phyloP scores from a whole-genome alignment of 1,140 invertebrate species.

The Cheumatopsyche charites region DNA sequence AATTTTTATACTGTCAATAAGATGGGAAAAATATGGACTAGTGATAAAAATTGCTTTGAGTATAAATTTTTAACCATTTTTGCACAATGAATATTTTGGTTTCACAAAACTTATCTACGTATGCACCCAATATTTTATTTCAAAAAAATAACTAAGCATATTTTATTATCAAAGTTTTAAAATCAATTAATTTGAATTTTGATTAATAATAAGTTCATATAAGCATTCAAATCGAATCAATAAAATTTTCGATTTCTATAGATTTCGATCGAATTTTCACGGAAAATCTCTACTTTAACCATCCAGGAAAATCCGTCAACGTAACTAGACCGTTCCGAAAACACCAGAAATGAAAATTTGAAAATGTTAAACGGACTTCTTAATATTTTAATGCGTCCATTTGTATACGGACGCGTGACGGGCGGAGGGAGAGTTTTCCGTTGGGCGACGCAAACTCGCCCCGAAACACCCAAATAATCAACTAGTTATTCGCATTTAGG shows the following conservation, averaged over 20 bases:
- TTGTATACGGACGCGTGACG: conserved; percentile 33
- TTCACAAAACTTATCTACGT: too few species aligned
- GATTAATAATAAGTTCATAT: too few species aligned
- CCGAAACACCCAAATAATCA: conserved; percentile 47
- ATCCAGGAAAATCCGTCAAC: neutral
- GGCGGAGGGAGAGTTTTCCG: conserved; percentile 19
- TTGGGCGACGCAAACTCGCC: conserved; percentile 2
- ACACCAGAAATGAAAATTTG: neutral
- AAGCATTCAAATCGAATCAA: too few species aligned
- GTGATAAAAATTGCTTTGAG: too few species aligned
- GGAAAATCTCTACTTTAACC: neutral
- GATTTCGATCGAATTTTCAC: neutral
- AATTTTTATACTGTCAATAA: too few species aligned
- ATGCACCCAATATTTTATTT: too few species aligned
- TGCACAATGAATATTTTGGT: too few species aligned
- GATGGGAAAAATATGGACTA: too few species aligned
- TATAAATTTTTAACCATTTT: too few species aligned
- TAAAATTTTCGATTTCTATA: too few species aligned
- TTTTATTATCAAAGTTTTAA: neutral
- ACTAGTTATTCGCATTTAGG: conserved; percentile 44
- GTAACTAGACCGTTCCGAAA: neutral
- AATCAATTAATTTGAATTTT: too few species aligned
- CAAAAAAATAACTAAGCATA: neutral
- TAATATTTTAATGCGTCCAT: conserved; percentile 38
- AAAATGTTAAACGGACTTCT: conserved; percentile 5